Evolutionary conservation across 2,797 vertebrate species (phyloP).

Genomic region (Amazona ochrocephala): DNA sequence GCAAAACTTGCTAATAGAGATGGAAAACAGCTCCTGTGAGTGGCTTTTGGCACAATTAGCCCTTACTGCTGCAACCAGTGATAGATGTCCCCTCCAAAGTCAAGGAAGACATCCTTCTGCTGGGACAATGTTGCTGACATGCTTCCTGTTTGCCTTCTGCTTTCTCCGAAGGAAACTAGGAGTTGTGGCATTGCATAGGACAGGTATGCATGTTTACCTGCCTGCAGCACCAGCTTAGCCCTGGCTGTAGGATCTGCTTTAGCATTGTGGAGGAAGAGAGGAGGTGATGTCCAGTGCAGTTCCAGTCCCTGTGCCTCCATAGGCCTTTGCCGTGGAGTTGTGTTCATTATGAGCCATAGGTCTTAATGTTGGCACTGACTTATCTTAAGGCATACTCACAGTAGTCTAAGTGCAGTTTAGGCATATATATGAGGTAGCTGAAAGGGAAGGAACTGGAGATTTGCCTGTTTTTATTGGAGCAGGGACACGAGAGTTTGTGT

Average conservation of each 20-base stretch:
- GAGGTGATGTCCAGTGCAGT: not conserved
- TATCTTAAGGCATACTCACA: not conserved
- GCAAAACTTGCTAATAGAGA: not conserved
- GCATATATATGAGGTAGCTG: not conserved
- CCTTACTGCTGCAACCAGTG: not conserved
- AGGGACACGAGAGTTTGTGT: not conserved
- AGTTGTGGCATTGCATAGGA: not conserved
- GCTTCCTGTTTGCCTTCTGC: not conserved
- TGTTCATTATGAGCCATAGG: not conserved
- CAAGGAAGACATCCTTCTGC: not conserved
- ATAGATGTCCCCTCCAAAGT: rapidly evolving
- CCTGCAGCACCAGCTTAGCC: not conserved
- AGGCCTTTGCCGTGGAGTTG: not conserved
- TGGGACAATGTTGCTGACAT: not conserved
- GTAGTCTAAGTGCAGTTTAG: not conserved
- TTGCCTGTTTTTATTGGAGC: not conserved
- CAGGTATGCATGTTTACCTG: not conserved
- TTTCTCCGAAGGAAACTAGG: not conserved
- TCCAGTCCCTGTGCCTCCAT: not conserved
- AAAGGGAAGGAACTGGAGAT: not conserved
- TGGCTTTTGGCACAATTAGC: not conserved
- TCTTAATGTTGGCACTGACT: not conserved
- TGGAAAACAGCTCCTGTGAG: not conserved
- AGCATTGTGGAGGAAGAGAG: not conserved
- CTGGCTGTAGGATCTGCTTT: not conserved